phyloP scores from a whole-genome alignment of 1,140 invertebrate species.

The Ganaspis sp. region DNA sequence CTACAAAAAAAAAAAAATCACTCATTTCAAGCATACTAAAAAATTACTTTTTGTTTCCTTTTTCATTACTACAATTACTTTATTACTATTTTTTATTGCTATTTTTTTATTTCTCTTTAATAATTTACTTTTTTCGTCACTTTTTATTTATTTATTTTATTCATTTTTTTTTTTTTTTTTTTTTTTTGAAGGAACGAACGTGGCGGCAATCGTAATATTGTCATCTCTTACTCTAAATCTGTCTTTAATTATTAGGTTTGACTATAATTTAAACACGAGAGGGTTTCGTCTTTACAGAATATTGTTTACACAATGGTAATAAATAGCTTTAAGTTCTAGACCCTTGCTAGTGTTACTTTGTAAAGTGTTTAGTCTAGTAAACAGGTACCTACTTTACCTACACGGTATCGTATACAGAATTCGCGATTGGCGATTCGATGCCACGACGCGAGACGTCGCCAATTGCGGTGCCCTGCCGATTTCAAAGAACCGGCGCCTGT shows the following conservation, averaged over 20 bases:
- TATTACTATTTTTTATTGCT: too few species aligned
- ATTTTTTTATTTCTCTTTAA: too few species aligned
- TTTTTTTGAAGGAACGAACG: constrained; percentile 35
- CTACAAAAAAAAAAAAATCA: background rate
- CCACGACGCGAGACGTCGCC: constrained; percentile 73
- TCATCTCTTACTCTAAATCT: constrained; percentile 68
- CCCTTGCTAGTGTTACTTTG: constrained; percentile 67
- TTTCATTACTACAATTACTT: too few species aligned
- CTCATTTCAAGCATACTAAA: constrained; percentile 19
- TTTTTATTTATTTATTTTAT: too few species aligned
- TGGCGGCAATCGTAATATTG: constrained; percentile 71
- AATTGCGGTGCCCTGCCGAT: constrained; percentile 70
- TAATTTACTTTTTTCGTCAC: too few species aligned
- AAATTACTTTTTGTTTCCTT: background rate
- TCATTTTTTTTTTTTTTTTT: background rate
- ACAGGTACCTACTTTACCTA: constrained; percentile 77
- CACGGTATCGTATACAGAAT: constrained; percentile 75
- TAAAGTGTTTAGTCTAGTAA: constrained; percentile 62
- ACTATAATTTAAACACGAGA: constrained; percentile 44
- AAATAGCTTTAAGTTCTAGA: constrained; percentile 53
- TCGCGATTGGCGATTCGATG: constrained; percentile 71
- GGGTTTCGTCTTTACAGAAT: constrained; percentile 22
- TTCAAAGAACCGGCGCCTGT: constrained; percentile 50
- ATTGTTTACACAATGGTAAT: constrained; percentile 37
- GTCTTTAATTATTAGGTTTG: constrained; percentile 42